phyloP scores from a whole-genome alignment of 2,113 vertebrate species.

The Piprites chloris region DNA sequence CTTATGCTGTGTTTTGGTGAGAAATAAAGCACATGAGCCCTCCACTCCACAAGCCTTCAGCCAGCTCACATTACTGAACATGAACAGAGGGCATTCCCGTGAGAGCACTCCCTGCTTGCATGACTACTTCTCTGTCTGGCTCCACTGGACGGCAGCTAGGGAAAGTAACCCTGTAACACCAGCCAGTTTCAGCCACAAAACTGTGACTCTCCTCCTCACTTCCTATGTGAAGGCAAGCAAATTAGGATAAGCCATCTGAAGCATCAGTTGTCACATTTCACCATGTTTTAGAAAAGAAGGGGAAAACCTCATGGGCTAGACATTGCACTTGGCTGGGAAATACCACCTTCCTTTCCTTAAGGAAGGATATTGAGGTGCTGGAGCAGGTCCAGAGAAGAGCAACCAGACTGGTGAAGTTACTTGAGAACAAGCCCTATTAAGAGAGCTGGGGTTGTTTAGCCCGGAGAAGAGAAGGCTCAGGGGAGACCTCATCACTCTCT shows the following conservation, averaged over 20 bases:
- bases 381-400: no score
- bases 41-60: not conserved
- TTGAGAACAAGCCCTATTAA: no score
- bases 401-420: no score
- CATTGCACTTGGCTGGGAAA: not conserved
- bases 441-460: no score
- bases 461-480: no score
- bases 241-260: not conserved
- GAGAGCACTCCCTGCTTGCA: not conserved
- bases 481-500: no score
- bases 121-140: not conserved
- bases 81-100: not conserved
- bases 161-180: not conserved
- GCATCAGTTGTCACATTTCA: not conserved
- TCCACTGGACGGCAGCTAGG: not conserved
- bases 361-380: no score
- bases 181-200: not conserved
- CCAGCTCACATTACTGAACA: fast-evolving
- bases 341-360: not conserved
- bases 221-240: not conserved
- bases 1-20: not conserved
- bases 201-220: not conserved
- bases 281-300: not conserved
- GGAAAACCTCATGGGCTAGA: not conserved
- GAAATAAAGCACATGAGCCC: not conserved